Base-by-base conservation (phyloP, 2,797 vertebrate genomes). In the Rhinogobio ventralis region DNA sequence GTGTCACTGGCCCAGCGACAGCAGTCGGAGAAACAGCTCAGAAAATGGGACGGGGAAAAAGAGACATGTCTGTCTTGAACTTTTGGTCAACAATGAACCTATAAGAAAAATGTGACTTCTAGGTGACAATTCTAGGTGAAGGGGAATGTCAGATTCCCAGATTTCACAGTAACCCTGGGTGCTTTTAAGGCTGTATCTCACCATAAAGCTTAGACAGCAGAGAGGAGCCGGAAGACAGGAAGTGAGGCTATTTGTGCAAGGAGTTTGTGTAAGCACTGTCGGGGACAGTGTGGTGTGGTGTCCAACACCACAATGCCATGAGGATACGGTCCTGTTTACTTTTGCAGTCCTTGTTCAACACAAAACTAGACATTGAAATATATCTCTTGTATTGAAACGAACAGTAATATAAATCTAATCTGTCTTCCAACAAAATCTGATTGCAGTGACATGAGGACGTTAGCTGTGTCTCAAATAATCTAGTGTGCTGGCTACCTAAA, bases 1-100 rank as follows among this genome's bases (percentile, higher is more conserved):
- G 46, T 85, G 72, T 68, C 68, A 60, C 69, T 87, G 81, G 78
- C 83, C 30, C 33, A 28, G 17, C 42, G 85, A 87, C 74, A 90
- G 79, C 78, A 49, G 60, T 5, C 28, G 20, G 72, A 84, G 57
- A 82, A 82, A 78, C 36, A 64, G 51, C 14, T 57, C 67, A 87
- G 36, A 83, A 69, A 78, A 55, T 78, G 51, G 39, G 74, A 60
- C 75, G 46, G 15, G 46, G 23, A 51, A 64, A 46, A 79, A 10
- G 4, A 79, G 42, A 51, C 28, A 53, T 68, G 46, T 57, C 28
- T 49, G 25, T 23, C 25, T 64, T 45, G 7, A 80, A 53, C 30
- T 15, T 17, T 39, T 19, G 62, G 28, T 67, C 62, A 79, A 79
- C 20, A 42, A 57, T 39, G 36, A 57, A 39, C 51, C 13, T 36